These are phyloP conservation scores for Phoxinus phoxinus DNA, from an alignment of 2,113 vertebrate genomes.

Conservation along the genomic window DNA sequence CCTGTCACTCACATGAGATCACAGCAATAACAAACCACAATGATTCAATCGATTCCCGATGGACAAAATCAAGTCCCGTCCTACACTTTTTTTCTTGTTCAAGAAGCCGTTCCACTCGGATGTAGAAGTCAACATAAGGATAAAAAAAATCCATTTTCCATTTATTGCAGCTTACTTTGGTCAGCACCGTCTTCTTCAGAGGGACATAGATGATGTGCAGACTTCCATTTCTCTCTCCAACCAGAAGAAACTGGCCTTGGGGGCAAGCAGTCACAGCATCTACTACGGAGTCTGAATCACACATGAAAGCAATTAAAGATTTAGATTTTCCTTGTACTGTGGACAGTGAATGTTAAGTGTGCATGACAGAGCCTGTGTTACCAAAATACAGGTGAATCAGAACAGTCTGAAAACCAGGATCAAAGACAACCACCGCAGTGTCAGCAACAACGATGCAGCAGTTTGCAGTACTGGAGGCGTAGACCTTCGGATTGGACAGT, in stretches of 20 bases:
- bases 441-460: slow-evolving; percentile 86
- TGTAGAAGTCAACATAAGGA: no score
- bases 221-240: slow-evolving; percentile 92
- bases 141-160: no score
- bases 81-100: no score
- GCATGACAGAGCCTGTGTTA: slow-evolving; percentile 60
- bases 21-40: no score
- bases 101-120: no score
- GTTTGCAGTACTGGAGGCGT: slow-evolving; percentile 73
- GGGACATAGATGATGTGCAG: slow-evolving; percentile 90
- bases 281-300: slow-evolving; percentile 83
- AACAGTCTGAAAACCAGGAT: slow-evolving; percentile 83
- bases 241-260: slow-evolving; percentile 86
- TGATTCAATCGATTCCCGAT: no score
- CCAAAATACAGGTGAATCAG: slow-evolving; percentile 88
- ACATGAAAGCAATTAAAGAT: neutral
- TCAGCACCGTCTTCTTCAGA: slow-evolving; percentile 86
- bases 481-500: slow-evolving; percentile 76
- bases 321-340: neutral
- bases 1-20: no score
- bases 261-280: slow-evolving; percentile 87
- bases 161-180: slow-evolving; percentile 75
- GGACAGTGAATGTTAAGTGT: neutral
- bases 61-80: no score
- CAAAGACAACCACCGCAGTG: slow-evolving; percentile 85